Conservation (phyloP, 1,140 invertebrate genomes). For the Megalonaias nervosa region DNA sequence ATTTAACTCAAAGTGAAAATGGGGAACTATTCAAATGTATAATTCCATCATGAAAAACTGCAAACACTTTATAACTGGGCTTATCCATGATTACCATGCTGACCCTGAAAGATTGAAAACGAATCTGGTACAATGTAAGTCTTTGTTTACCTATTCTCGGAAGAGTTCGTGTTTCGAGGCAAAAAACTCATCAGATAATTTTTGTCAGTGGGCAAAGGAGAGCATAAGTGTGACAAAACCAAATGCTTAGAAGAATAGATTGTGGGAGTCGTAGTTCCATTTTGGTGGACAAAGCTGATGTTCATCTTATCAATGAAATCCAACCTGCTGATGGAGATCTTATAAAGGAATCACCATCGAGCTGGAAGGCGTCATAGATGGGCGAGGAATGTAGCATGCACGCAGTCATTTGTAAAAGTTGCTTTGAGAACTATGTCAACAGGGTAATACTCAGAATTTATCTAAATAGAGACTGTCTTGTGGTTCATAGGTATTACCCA, state of each 20-base stretch:
- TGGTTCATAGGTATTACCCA: conserved; percentile 7
- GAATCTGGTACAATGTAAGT: too few species aligned
- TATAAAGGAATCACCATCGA: neutral
- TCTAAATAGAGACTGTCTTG: conserved; percentile 7
- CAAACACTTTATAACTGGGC: too few species aligned
- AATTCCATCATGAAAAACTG: too few species aligned
- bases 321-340: conserved; percentile 2
- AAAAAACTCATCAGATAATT: conserved; percentile 15
- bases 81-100: too few species aligned
- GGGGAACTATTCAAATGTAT: too few species aligned
- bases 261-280: neutral
- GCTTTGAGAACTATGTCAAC: neutral
- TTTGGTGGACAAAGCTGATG: neutral
- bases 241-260: neutral
- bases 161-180: neutral
- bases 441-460: neutral
- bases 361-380: neutral
- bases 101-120: too few species aligned
- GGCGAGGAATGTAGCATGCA: conserved; percentile 1
- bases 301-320: conserved; percentile 9
- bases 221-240: neutral
- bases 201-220: conserved; percentile 21
- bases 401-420: neutral
- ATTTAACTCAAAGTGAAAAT: too few species aligned
- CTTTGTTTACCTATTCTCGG: neutral